phyloP scores from a whole-genome alignment of 2,888 invertebrate genomes.

The Noctua janthina region DNA sequence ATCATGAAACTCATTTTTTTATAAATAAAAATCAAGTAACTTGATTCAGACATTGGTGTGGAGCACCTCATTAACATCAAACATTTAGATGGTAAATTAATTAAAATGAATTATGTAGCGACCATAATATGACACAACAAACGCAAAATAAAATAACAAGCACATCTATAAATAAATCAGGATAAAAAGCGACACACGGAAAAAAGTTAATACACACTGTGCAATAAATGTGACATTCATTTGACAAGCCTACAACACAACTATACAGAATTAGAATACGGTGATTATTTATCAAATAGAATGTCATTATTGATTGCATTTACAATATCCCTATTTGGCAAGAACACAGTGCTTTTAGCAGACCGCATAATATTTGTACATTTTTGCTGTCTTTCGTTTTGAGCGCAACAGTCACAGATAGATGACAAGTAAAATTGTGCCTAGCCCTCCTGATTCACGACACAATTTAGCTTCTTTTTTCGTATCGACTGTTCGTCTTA shows the following conservation, averaged over 20 bases:
- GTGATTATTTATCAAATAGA: constrained; percentile 31
- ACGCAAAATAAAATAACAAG: constrained; percentile 76
- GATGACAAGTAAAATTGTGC: not conserved
- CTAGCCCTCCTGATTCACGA: not conserved
- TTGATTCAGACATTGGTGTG: not conserved
- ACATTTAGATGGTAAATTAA: constrained; percentile 15
- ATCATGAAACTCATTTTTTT: not conserved
- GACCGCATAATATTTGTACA: constrained; percentile 16
- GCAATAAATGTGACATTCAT: constrained; percentile 61
- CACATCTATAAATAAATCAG: constrained; percentile 68
- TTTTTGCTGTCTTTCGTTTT: constrained; percentile 9
- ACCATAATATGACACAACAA: constrained; percentile 70
- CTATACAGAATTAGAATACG: not conserved
- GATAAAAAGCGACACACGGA: constrained; percentile 82
- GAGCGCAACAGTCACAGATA: constrained; percentile 10
- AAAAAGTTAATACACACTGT: constrained; percentile 76
- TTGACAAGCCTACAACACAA: constrained; percentile 36
- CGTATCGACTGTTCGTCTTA: not conserved
- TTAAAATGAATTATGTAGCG: constrained; percentile 30
- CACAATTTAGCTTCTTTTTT: not conserved
- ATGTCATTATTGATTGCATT: constrained; percentile 46
- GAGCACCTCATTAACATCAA: constrained; percentile 28
- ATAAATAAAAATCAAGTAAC: not conserved
- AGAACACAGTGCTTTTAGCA: constrained; percentile 60
- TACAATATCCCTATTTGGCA: constrained; percentile 51